Evolutionary conservation across 1,140 invertebrate species (phyloP), one percentile per base, ranked within the genome.

Genomic region (Lucilia cuprina): DNA sequence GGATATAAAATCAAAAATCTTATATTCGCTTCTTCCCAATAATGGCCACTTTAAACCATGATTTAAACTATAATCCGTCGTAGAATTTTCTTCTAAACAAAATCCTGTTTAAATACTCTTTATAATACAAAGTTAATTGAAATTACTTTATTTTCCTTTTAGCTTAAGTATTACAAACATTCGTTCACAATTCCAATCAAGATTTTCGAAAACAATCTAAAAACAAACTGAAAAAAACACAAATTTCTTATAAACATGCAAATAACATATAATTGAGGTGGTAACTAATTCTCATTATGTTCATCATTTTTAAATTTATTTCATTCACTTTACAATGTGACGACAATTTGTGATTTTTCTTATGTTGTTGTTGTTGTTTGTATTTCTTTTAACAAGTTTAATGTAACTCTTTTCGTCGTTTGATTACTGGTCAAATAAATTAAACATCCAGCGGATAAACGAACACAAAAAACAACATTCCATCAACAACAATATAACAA

Each of bases 371-470:
- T 30, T 30, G 25, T 30, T 30, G 25, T 30, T 30, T 30, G 25
- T 30, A 30, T 30, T 30, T 30, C 25, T 30, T 19, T 25, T 21
- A 70, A 70, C 65, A 70, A 70, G 65, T 70, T 70, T 70, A 70
- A 70, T 70, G 19, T 70, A n/a, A 70, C 65, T 25, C 5, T 70
- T 25, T 70, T 70, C 19, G 10, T 10, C 65, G n/a, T 70, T 70
- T 70, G 65, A 70, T 70, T 70, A 70, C 65, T 70, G 65, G 65
- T 70, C 65, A 70, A 70, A 70, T 70, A 70, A 70, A 70, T 70
- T 70, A 70, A 70, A 70, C 19, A 70, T 3, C 55, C 41, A 41
- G 5, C 10, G 41, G 10, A 10, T 5, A 10, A 10, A 41, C 41
- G 10, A 41, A 41, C 41, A 25, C 19, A 70, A 21, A 70, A 19